Conservation (phyloP, 1,140 invertebrate genomes). For the Drosophila nigromelanica region DNA sequence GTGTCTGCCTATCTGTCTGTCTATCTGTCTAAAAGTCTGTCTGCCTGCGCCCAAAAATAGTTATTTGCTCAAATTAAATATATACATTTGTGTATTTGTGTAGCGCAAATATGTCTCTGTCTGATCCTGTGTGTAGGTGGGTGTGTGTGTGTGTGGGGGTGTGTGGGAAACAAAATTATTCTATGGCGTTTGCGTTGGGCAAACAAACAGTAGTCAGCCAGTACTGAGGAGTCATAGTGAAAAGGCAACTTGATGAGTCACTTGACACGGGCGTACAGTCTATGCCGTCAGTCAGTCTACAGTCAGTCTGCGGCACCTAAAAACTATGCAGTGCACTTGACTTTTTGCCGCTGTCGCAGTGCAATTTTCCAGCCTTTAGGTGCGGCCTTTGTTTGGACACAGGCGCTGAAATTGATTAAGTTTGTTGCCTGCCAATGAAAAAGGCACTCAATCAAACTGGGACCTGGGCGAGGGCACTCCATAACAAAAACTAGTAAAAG, state of each 20-base stretch:
- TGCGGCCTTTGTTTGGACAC: conserved; percentile 76
- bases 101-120: conserved; percentile 64
- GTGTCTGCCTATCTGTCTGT: conserved; percentile 12
- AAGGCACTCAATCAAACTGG: conserved; percentile 72
- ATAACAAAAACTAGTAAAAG: neutral
- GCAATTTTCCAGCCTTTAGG: conserved; percentile 76
- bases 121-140: conserved; percentile 11
- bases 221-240: conserved; percentile 30
- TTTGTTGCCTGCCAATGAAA: conserved; percentile 76
- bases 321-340: conserved; percentile 33
- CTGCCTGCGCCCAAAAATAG: conserved; percentile 61
- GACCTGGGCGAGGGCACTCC: neutral
- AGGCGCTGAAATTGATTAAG: conserved; percentile 78
- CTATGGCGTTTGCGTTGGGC: conserved; percentile 46
- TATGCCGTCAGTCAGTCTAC: conserved; percentile 27
- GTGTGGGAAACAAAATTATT: conserved; percentile 47
- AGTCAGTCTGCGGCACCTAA: conserved; percentile 21
- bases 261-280: conserved; percentile 39
- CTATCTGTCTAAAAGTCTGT: conserved; percentile 8
- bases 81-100: conserved; percentile 77
- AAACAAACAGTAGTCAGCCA: conserved; percentile 37
- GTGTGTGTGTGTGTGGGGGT: neutral
- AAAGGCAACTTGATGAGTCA: conserved; percentile 45
- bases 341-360: neutral
- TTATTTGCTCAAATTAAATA: conserved; percentile 77